Percentiles rank a stretch among this genome's conserved stretches.
These are phyloP conservation scores for Ormyrus labotus DNA, from an alignment of 2,888 invertebrate genomes.

Conservation along the genomic window DNA sequence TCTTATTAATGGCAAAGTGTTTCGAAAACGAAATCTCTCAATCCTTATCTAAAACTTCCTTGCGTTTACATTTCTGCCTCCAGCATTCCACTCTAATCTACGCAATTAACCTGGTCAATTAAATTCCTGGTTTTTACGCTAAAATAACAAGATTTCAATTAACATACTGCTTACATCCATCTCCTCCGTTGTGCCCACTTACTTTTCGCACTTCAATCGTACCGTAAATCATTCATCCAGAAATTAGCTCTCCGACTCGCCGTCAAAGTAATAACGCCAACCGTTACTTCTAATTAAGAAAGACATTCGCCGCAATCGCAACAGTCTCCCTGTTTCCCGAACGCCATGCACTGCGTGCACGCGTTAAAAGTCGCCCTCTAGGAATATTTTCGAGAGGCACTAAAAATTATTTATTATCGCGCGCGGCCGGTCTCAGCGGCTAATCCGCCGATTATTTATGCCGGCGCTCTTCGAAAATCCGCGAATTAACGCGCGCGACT, in stretches of 20 bases:
- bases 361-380: neutral
- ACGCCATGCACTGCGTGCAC: neutral
- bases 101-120: neutral
- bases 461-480: too few relatives aligned
- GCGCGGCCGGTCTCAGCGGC: too few relatives aligned
- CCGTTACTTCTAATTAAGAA: conserved; percentile 33
- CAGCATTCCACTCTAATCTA: neutral
- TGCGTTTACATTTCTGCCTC: too few relatives aligned
- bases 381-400: too few relatives aligned
- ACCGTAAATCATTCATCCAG: neutral
- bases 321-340: neutral
- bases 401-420: too few relatives aligned
- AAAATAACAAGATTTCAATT: neutral
- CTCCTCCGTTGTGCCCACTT: too few relatives aligned
- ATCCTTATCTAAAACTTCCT: too few relatives aligned
- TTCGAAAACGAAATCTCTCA: too few relatives aligned
- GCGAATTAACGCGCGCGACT: too few relatives aligned
- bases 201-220: neutral
- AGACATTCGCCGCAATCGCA: neutral
- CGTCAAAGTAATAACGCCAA: neutral
- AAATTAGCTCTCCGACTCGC: neutral
- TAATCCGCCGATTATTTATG: too few relatives aligned
- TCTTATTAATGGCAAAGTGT: too few relatives aligned
- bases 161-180: neutral
- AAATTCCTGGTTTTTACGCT: neutral